phyloP scores from a whole-genome alignment of 2,888 invertebrate genomes.

The Acanthosepion esculentum region DNA sequence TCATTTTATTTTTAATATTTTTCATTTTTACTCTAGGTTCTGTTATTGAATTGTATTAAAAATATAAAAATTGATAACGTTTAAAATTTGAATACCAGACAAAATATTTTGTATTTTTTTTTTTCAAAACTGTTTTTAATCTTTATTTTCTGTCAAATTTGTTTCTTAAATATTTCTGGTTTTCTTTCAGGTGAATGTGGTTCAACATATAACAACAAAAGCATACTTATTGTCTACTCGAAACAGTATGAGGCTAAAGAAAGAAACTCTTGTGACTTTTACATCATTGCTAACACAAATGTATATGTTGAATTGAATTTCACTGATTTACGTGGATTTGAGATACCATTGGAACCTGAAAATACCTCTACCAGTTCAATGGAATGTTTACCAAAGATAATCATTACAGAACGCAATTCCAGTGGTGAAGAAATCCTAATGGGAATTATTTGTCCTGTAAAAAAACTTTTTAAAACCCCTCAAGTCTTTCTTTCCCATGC shows the following conservation, averaged over 20 bases:
- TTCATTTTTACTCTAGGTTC: too few relatives aligned
- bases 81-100: too few relatives aligned
- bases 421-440: slow-evolving; percentile 47
- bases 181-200: slow-evolving; percentile 43
- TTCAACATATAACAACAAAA: slow-evolving; percentile 46
- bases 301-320: slow-evolving; percentile 44
- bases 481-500: slow-evolving; percentile 47
- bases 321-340: slow-evolving; percentile 44
- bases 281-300: slow-evolving; percentile 43
- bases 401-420: slow-evolving; percentile 41
- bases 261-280: slow-evolving; percentile 34
- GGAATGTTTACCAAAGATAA: slow-evolving; percentile 47
- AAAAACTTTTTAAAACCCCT: slow-evolving; percentile 45
- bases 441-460: slow-evolving; percentile 46
- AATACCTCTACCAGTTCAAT: slow-evolving; percentile 34
- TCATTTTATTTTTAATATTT: too few relatives aligned
- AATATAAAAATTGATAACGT: too few relatives aligned
- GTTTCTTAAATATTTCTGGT: neutral
- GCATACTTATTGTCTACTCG: slow-evolving; percentile 41
- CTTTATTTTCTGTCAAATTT: neutral
- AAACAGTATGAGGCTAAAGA: slow-evolving; percentile 43
- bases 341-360: slow-evolving; percentile 25
- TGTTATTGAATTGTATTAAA: too few relatives aligned
- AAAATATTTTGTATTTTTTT: too few relatives aligned
- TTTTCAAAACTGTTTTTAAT: too few relatives aligned